Base-by-base conservation (phyloP, 2,113 vertebrate genomes). In the Thamnophis sirtalis region DNA sequence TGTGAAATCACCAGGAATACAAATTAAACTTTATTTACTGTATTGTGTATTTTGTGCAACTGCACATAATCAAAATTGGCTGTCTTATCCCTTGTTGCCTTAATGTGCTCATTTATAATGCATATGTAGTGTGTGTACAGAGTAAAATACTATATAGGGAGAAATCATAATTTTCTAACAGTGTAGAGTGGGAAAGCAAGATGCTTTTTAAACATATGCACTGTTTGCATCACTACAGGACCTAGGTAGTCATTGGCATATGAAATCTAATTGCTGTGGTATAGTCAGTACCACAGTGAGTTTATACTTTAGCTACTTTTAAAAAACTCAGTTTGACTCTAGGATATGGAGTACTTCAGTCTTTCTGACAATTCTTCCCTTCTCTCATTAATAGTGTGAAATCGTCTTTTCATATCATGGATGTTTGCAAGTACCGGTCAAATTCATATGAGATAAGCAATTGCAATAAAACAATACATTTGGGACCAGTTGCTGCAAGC, bases 371-470 rank as follows among this genome's bases (percentile, higher is more conserved):
- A 54, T 17, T 86, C 15, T 8, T 51, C 54, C n/a, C 50, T 43
- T 53, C 73, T 89, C 51, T 49, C 33, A 95, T 94, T 94, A 51
- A 28, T 53, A 99, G 99, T 96, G 99, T 99, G 84, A 99, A 99
- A 96, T 99, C 99, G 88, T 99, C 98, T 98, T 99, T 99, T 97
- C 99, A 99, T 97, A 98, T 99, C 95, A 99, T 99, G 98, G 99
- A 99, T 95, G 96, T 99, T 96, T 99, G 99, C 97, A 98, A 98
- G 96, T 98, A 97, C 93, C 98, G 98, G 89, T 97, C 98, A 53
- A 97, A 97, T 96, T 94, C 97, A 13, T 98, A 98, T 88, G 99
- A 99, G 93, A 94, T 96, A 87, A 96, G 96, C 95, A 99, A 98
- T 97, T 97, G 98, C 97, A 99, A 98, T 97, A 99, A 99, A 98